A percentile compares a stretch with the other conserved stretches of the same genome.
These are phyloP conservation scores for Sialia sialis DNA, from an alignment of 2,113 vertebrate species.

Conservation along the genomic window DNA sequence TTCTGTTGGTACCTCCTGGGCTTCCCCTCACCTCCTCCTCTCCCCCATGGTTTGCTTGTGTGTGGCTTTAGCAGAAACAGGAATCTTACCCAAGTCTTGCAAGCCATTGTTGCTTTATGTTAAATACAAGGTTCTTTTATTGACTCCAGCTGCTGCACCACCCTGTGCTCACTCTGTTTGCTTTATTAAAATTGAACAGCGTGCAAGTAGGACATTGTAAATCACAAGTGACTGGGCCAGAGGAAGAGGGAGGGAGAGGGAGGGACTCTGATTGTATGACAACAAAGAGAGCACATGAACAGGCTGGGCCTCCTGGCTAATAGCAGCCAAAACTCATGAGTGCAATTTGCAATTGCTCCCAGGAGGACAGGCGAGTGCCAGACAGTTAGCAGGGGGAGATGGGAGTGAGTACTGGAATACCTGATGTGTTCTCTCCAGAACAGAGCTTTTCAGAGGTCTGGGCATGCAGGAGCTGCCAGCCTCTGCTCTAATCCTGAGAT, in stretches of 20 bases:
- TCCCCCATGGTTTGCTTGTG: not conserved
- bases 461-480: not conserved
- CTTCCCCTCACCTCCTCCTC: not conserved
- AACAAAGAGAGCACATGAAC: not conserved
- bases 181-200: constrained; percentile 49
- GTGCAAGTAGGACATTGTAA: constrained; percentile 44
- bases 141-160: constrained; percentile 47
- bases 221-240: constrained; percentile 27
- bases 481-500: not conserved
- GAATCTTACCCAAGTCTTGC: constrained; percentile 28
- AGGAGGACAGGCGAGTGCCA: not conserved
- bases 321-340: not conserved
- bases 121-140: constrained; percentile 9
- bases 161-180: not conserved
- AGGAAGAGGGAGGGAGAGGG: constrained; percentile 25
- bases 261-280: not conserved
- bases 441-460: not conserved
- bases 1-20: not conserved
- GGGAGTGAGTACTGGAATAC: not conserved
- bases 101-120: constrained; percentile 39
- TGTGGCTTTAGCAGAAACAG: not conserved
- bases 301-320: not conserved
- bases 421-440: not conserved
- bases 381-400: not conserved
- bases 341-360: not conserved